A percentile compares a stretch with the other conserved stretches of the same genome.
Conservation (phyloP, 2,888 invertebrate species). For the Anagyrus pseudococci region DNA sequence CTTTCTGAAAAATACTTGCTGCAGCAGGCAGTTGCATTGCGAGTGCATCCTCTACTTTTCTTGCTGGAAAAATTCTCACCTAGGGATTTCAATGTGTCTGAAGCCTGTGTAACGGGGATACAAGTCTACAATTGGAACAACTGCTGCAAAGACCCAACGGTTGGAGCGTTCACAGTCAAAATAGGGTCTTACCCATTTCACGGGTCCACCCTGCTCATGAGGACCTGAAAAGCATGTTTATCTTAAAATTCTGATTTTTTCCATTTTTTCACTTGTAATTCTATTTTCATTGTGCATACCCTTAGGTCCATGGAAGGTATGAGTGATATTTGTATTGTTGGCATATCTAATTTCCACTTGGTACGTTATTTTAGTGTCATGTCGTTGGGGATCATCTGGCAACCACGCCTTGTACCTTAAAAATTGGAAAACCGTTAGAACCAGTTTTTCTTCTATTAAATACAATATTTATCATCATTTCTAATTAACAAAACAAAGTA, state of each 20-base stretch:
- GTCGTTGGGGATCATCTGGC: conserved; percentile 84
- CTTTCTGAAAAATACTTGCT: conserved; percentile 41
- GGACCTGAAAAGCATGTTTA: conserved; percentile 65
- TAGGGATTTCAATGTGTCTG: conserved; percentile 92
- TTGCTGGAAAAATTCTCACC: conserved; percentile 66
- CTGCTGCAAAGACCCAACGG: conserved; percentile 94
- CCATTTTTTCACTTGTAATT: conserved; percentile 12
- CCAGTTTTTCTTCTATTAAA: conserved; percentile 1
- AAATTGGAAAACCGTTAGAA: conserved; percentile 28
- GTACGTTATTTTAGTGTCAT: conserved; percentile 92
- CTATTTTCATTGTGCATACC: conserved; percentile 59
- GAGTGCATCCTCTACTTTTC: conserved; percentile 27
- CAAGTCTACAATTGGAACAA: conserved; percentile 94
- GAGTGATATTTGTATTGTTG: conserved; percentile 95
- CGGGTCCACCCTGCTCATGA: conserved; percentile 90
- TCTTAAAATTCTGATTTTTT: conserved; percentile 32
- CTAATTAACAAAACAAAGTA: neutral
- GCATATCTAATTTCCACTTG: conserved; percentile 93
- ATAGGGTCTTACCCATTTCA: conserved; percentile 93
- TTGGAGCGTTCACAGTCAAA: conserved; percentile 96
- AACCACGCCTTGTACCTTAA: conserved; percentile 82
- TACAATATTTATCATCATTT: neutral
- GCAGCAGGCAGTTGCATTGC: conserved; percentile 31
- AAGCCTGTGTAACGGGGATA: conserved; percentile 93
- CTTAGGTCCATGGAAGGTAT: conserved; percentile 92